Conservation (phyloP, 2,797 vertebrate species). For the Nyctalus aviator region DNA sequence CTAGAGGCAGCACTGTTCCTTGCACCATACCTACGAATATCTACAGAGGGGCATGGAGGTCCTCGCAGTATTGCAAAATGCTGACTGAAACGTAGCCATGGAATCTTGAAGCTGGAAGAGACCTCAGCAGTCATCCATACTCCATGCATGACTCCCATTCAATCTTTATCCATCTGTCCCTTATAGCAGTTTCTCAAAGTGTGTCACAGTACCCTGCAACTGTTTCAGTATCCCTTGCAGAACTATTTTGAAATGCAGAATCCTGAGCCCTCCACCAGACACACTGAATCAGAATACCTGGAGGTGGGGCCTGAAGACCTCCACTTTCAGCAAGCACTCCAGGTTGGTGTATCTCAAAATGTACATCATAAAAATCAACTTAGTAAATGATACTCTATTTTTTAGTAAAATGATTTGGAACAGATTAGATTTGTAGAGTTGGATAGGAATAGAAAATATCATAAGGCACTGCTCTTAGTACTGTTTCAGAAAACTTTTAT, state of each 20-base stretch:
- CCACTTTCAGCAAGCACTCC: constrained; percentile 13
- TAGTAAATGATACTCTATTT: neutral
- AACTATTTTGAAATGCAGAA: constrained; percentile 1
- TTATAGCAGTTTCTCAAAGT: constrained; percentile 13
- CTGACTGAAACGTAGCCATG: constrained; percentile 1
- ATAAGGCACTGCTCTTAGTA: neutral
- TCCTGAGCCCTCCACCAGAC: neutral
- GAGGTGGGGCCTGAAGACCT: neutral
- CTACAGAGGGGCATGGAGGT: neutral
- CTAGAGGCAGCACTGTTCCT: neutral
- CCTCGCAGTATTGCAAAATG: neutral
- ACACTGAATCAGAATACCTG: neutral
- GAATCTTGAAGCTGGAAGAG: neutral
- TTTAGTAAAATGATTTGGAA: constrained; percentile 33
- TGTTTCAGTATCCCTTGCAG: neutral
- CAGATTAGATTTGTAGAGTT: constrained; percentile 43
- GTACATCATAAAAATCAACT: constrained; percentile 21
- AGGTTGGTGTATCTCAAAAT: constrained; percentile 35
- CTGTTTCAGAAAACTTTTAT: constrained; percentile 21
- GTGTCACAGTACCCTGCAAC: neutral
- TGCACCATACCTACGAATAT: neutral
- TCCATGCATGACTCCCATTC: neutral
- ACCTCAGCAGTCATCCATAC: neutral
- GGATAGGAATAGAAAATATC: constrained; percentile 37
- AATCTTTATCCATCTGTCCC: neutral